These are phyloP conservation scores for Threskiornis aethiopicus DNA, from an alignment of 2,797 vertebrate species.

Conservation along the genomic window DNA sequence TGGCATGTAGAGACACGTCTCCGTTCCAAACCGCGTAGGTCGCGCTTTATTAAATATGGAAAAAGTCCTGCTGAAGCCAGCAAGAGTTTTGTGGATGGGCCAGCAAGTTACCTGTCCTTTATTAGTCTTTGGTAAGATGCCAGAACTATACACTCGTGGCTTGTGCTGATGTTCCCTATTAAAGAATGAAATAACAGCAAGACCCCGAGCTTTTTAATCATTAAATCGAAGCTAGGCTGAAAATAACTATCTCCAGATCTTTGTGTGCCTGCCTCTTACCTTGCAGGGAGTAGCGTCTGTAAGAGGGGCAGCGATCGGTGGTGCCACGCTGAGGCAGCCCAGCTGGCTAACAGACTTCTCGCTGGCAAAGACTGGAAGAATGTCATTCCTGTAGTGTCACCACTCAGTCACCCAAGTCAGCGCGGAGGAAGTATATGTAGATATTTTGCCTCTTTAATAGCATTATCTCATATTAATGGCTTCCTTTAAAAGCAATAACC, in stretches of 20 bases:
- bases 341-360: rapidly evolving
- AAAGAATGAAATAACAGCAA: not conserved
- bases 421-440: not conserved
- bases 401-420: not conserved
- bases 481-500: slow-evolving; percentile 20
- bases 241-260: not conserved
- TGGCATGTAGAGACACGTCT: rapidly evolving
- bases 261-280: not conserved
- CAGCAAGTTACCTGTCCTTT: not conserved
- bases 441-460: not conserved
- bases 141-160: not conserved
- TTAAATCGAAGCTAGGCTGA: not conserved
- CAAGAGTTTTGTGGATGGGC: not conserved
- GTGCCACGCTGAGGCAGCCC: not conserved
- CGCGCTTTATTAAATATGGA: not conserved
- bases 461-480: not conserved
- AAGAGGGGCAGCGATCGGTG: not conserved
- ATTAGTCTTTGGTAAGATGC: not conserved
- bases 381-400: not conserved
- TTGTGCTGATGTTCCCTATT: not conserved
- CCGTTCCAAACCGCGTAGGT: rapidly evolving
- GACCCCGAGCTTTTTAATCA: not conserved
- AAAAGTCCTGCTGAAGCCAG: not conserved
- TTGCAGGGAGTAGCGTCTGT: not conserved
- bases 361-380: not conserved